Conservation (phyloP, 2,888 invertebrate species). For the Tholera decimalis region DNA sequence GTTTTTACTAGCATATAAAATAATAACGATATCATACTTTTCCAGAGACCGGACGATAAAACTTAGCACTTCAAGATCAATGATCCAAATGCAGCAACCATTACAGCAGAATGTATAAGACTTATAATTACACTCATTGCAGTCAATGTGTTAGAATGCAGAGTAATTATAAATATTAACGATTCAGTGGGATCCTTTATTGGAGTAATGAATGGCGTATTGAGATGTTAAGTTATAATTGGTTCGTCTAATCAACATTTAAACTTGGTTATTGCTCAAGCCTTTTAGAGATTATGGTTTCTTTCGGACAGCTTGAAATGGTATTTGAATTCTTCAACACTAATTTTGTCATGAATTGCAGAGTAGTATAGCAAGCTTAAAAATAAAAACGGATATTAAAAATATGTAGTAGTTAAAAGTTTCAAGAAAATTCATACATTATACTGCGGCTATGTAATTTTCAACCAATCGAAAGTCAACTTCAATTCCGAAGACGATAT, state of each 20-base stretch:
- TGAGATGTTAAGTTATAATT: slow-evolving; percentile 60
- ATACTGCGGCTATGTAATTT: slow-evolving; percentile 14
- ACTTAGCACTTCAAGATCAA: slow-evolving; percentile 33
- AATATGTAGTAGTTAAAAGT: not conserved
- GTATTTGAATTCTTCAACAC: slow-evolving; percentile 18
- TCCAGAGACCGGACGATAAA: slow-evolving; percentile 2
- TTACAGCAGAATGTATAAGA: slow-evolving; percentile 39
- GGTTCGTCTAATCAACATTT: slow-evolving; percentile 45
- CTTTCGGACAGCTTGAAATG: slow-evolving; percentile 9
- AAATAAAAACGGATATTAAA: slow-evolving; percentile 15
- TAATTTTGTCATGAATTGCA: not conserved
- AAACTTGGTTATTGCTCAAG: slow-evolving; percentile 40
- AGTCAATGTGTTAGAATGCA: slow-evolving; percentile 53
- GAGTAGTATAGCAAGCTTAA: not conserved
- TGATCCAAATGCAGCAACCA: slow-evolving; percentile 38
- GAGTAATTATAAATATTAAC: slow-evolving; percentile 62
- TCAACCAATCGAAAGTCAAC: slow-evolving; percentile 27
- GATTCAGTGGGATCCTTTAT: slow-evolving; percentile 55
- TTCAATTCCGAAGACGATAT: slow-evolving; percentile 40
- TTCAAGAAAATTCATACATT: slow-evolving; percentile 30
- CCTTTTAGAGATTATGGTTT: slow-evolving; percentile 36
- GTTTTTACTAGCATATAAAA: not conserved
- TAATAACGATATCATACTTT: slow-evolving; percentile 14
- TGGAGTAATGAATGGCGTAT: slow-evolving; percentile 56
- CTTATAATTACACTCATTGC: slow-evolving; percentile 41